Conservation (phyloP, 2,888 invertebrate species). For the Metalampra italica region DNA sequence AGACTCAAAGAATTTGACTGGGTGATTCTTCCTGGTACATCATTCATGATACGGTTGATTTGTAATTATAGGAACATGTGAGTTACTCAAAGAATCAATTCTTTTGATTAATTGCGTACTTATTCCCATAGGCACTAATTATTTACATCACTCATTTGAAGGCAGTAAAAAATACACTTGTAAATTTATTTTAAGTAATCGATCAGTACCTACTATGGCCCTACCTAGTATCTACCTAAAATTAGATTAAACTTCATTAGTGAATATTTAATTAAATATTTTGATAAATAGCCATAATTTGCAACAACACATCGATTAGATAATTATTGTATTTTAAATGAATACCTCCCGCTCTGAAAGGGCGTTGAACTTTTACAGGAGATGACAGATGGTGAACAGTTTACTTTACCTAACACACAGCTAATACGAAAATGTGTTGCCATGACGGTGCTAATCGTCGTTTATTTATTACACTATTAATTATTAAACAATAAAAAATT, state of each 20-base stretch:
- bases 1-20: slow-evolving; percentile 9
- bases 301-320: slow-evolving; percentile 3
- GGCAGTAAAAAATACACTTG: too few species aligned
- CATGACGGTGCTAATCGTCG: not conserved
- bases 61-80: not conserved
- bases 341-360: slow-evolving; percentile 22
- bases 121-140: too few species aligned
- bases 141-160: too few species aligned
- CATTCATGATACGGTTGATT: not conserved
- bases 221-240: not conserved
- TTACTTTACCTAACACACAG: slow-evolving; percentile 11
- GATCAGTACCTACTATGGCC: too few species aligned
- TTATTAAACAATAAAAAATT: not conserved
- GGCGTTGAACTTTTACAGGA: slow-evolving; percentile 32
- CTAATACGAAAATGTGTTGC: slow-evolving; percentile 2
- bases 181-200: too few species aligned
- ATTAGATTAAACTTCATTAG: not conserved
- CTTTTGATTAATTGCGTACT: too few species aligned
- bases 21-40: too few species aligned
- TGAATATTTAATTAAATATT: not conserved
- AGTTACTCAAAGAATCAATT: not conserved
- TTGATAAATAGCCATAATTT: not conserved
- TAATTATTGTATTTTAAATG: slow-evolving; percentile 9
- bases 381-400: slow-evolving; percentile 44
- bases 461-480: not conserved